Evolutionary conservation across 2,797 vertebrate genomes (phyloP), one percentile per base, ranked within the genome.

Genomic region (Gymnothorax javanicus): DNA sequence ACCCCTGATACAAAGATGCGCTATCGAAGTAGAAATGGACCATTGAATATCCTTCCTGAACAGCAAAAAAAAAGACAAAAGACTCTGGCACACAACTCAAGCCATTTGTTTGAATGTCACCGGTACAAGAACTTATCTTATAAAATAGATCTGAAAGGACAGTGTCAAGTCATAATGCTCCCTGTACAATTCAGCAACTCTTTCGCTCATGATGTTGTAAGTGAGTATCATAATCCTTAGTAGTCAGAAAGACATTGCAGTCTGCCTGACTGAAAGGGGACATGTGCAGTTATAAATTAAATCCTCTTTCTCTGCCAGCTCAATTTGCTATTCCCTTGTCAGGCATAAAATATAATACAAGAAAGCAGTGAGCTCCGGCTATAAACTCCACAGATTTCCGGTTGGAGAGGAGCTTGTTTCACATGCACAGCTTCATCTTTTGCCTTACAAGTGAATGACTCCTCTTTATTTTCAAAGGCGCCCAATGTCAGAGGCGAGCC

Each of bases 301-400:
- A 15, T 60, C 60, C 20, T 60, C 52, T 62, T 25, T 33, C 82
- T 83, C 12, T 60, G 57, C 57, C 15, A 20, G 57, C 82, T 60
- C 43, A 83, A 83, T 83, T 62, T 83, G 57, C 57, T 60, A 56
- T 59, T 83, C 82, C 82, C 82, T 60, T 17, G 57, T 83, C 43
- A 83, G 57, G 57, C 33, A 60, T 83, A 83, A 83, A 83, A 83
- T n/a, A 56, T 81, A 11, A 81, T 81, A 81, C 25, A 81, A 50
- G 52, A 83, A 83, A 59, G 56, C 82, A 33, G 56, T 15, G n/a
- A 33, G 82, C 82, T 15, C 13, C n/a, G 43, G 82, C 82, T 13
- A 83, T 83, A 83, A 83, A 83, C 56, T 58, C 25, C 58, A 59
- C 57, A 58, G 4, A 58, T 58, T 83, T 59, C 27, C 57, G 0